Evolutionary conservation across 2,113 vertebrate genomes (phyloP), one percentile per base, ranked within the genome.

Genomic region (Tor tambroides): DNA sequence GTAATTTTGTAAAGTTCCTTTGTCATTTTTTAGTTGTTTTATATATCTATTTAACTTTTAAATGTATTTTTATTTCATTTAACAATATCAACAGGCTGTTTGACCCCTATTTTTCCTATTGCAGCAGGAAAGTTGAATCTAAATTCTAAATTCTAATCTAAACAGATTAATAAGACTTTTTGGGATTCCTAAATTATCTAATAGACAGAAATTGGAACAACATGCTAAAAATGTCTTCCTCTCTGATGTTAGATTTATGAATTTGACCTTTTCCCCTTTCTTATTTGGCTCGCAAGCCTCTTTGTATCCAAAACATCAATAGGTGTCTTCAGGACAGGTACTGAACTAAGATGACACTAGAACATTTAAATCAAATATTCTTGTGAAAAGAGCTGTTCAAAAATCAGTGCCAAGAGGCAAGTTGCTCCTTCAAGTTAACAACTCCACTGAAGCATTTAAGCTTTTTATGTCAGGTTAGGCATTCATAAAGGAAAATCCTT

Each of bases 231-330:
- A 72, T 74, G 32, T 74, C 3, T 74, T 74, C 21, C 71, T 74
- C 71, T n/a, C 11, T 76, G 72, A 26, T 76, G 14, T 28, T 49
- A 76, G 21, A 72, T 63, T 65, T 65, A 65, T 76, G 41, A 76
- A 49, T 76, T 17, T 76, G 41, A 76, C 14, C 9, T 12, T 72
- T 72, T 41, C 69, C 32, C 3, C 35, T 72, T 72, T 41, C 32
- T 72, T 72, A 72, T 72, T 72, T 72, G 19, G 35, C 4, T 41
- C 69, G 38, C 65, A 32, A 21, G 30, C 17, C 17, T 71, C 2
- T 35, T 10, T n/a, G 23, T 77, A 26, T 77, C 46, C 21, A 78
- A 78, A 51, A 6, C n/a, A 54, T 32, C 17, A 54, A 51, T 17
- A 54, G n/a, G 26, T n/a, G 6, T 51, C 43, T 9, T 41, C 19